Conservation (phyloP, 23 tunicate species). For the Clavelina lepadiformis region DNA sequence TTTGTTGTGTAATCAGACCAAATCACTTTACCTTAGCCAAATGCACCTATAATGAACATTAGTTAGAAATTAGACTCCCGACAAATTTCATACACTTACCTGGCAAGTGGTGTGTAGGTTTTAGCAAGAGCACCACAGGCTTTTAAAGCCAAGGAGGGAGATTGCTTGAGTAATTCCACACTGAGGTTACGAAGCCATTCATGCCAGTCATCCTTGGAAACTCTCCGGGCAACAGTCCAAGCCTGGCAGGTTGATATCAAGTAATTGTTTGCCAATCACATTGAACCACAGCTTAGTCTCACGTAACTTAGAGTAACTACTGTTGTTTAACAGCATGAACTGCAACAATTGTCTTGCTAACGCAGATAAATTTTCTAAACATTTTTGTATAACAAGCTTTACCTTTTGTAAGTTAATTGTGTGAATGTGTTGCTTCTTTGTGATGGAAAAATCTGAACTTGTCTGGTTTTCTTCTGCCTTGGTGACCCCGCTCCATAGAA, state of each 20-base stretch:
- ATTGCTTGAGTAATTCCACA: constrained; percentile 67
- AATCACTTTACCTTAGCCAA: too few relatives aligned
- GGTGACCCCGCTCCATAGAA: constrained; percentile 47
- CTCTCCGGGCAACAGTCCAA: constrained; percentile 54
- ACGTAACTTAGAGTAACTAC: too few relatives aligned
- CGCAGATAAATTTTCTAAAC: too few relatives aligned
- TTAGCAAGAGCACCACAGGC: constrained; percentile 89
- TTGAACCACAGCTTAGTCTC: too few relatives aligned
- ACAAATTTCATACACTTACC: too few relatives aligned
- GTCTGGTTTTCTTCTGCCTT: constrained; percentile 10
- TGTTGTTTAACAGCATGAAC: too few relatives aligned
- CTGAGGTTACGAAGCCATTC: constrained; percentile 78
- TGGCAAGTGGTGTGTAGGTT: constrained; percentile 66
- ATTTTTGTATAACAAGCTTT: too few relatives aligned
- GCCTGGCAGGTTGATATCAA: constrained; percentile 70
- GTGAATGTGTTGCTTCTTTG: constrained; percentile 56
- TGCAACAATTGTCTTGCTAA: too few relatives aligned
- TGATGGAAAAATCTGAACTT: constrained; percentile 25
- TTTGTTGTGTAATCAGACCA: too few relatives aligned
- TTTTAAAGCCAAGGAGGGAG: constrained; percentile 83
- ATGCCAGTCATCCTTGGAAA: constrained; percentile 94
- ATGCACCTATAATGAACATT: background rate
- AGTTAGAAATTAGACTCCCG: background rate
- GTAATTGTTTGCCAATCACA: too few relatives aligned
- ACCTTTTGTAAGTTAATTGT: constrained; percentile 74